phyloP scores from a whole-genome alignment of 2,113 vertebrate genomes.

The Corythornis vintsioides region DNA sequence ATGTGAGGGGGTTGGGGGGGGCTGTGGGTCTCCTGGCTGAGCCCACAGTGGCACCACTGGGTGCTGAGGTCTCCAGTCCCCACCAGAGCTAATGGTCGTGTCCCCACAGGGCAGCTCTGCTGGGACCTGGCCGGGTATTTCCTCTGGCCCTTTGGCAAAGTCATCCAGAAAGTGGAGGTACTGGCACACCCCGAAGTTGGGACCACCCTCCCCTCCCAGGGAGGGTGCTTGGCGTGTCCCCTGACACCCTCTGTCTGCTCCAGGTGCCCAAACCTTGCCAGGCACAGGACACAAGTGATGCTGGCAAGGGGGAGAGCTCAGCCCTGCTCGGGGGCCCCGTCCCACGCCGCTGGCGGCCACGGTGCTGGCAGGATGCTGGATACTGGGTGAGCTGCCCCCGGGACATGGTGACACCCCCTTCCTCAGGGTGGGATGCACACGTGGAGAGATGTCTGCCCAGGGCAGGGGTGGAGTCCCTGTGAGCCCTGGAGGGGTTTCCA shows the following conservation, averaged over 20 bases:
- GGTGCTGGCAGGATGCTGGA: not conserved
- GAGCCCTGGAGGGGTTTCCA: too few relatives aligned
- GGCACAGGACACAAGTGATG: not conserved
- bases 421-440: not conserved
- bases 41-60: rapidly evolving
- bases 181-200: rapidly evolving
- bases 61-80: not conserved
- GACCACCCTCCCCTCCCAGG: rapidly evolving
- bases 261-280: not conserved
- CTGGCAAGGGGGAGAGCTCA: conserved; percentile 20
- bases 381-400: conserved; percentile 72
- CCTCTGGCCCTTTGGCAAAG: conserved; percentile 87
- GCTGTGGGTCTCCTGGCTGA: not conserved
- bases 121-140: conserved; percentile 78
- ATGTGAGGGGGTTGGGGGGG: rapidly evolving
- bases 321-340: conserved; percentile 36
- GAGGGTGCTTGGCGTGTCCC: not conserved
- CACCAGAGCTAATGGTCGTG: rapidly evolving
- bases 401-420: rapidly evolving
- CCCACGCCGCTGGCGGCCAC: not conserved
- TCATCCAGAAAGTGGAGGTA: conserved; percentile 74
- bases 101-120: conserved; percentile 76
- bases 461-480: too few relatives aligned
- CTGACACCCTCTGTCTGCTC: rapidly evolving
- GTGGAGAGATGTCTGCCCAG: too few relatives aligned